Evolutionary conservation across 2,888 invertebrate species (phyloP).

Genomic region (Plebejus anna): DNA sequence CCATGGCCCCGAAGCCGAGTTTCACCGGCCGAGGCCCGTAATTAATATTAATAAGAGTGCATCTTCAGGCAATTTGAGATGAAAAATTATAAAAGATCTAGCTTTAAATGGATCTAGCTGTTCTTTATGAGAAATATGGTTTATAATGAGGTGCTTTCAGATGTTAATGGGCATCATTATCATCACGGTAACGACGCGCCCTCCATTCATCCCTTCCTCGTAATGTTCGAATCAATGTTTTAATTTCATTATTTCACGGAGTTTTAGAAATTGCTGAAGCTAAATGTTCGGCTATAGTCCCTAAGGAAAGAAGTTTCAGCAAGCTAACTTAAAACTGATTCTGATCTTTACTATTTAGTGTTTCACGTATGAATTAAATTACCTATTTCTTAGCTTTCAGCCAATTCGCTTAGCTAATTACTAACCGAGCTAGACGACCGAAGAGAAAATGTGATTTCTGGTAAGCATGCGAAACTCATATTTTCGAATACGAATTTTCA

Average conservation of each 20-base stretch:
- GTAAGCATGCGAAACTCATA: no score
- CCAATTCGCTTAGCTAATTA: no score
- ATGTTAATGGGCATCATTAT: constrained; percentile 15
- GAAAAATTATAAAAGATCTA: constrained; percentile 27
- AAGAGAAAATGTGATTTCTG: no score
- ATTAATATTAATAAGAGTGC: constrained; percentile 27
- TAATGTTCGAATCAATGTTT: constrained; percentile 6
- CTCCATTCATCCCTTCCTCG: background rate
- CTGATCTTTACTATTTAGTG: background rate
- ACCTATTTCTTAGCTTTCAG: no score
- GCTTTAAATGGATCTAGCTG: constrained; percentile 21
- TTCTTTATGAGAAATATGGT: constrained; percentile 20
- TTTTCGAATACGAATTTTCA: no score
- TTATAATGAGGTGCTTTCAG: constrained; percentile 23
- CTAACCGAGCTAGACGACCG: no score
- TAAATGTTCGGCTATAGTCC: background rate
- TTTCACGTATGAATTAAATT: background rate
- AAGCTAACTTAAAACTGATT: background rate
- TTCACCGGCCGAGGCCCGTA: background rate
- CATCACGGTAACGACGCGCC: background rate
- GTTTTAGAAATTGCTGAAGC: background rate
- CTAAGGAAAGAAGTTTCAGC: background rate
- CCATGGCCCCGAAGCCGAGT: background rate
- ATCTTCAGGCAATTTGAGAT: constrained; percentile 27
- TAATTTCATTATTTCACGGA: background rate